Evolutionary conservation across 2,888 invertebrate species (phyloP).

Genomic region (Nezara viridula): DNA sequence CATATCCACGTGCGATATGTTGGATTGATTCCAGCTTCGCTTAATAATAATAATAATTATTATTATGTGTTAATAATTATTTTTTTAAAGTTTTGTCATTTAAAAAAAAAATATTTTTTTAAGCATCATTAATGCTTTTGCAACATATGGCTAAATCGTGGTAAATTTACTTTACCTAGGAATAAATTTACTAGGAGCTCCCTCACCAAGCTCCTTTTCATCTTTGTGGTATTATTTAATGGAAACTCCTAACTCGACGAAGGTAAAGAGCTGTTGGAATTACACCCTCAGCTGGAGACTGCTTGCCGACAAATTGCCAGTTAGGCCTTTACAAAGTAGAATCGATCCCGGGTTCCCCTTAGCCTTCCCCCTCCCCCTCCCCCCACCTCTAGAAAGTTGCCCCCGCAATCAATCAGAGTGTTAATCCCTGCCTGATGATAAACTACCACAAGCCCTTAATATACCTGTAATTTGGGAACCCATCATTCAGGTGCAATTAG

Average conservation of each 20-base stretch:
- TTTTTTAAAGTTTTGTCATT: no score
- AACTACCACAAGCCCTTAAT: slow-evolving; percentile 37
- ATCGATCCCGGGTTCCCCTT: background rate
- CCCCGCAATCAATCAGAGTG: slow-evolving; percentile 8
- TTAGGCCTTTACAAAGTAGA: slow-evolving; percentile 43
- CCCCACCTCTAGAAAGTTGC: background rate
- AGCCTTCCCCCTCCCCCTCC: no score
- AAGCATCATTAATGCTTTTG: no score
- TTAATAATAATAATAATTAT: no score
- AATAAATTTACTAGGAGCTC: background rate
- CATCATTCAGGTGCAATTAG: slow-evolving; percentile 26
- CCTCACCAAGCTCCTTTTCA: background rate
- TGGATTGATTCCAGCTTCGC: no score
- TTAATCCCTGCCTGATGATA: slow-evolving; percentile 37
- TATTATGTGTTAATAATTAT: no score
- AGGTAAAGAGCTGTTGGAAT: slow-evolving; percentile 6
- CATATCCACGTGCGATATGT: no score
- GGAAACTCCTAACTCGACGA: background rate
- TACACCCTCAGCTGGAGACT: background rate
- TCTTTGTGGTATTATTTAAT: background rate
- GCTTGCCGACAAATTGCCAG: slow-evolving; percentile 15
- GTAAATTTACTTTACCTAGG: no score
- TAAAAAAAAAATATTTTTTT: no score
- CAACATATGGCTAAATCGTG: no score
- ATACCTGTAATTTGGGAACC: slow-evolving; percentile 42